Base-by-base conservation (phyloP, 2,797 vertebrate species). In the Siniperca undulata region DNA sequence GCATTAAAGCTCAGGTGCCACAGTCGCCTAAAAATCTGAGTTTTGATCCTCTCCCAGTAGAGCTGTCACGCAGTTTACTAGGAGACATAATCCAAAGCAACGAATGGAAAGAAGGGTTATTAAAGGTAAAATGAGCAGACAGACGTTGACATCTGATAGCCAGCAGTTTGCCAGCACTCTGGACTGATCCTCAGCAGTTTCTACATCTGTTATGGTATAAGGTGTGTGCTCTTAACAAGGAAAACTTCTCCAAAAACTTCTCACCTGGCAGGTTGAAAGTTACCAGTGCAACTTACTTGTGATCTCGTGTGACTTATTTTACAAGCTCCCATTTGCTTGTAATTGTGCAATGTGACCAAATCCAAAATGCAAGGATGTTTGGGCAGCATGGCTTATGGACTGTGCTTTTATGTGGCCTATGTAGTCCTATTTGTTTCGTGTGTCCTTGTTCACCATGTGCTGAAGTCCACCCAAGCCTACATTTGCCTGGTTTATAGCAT, bases 331-430 rank as follows among this genome's bases (percentile, higher is more conserved):
- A 8, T 44, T 55, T 64, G 30, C 30, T 72, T 48, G 9, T 17
- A 1, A 20, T 16, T 4, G 17, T 22, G 44, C 13, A 8, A 20
- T 3, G 56, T n/a, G 60, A 67, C 24, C 5, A 30, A 19, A 68
- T 30, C n/a, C 10, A 9, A 22, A 42, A 5, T 65, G 60, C 0
- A 6, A 7, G 6, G 69, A 30, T 61, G 79, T 81, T 68, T 17
- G n/a, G 67, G 75, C 87, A 91, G 93, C 93, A 94, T 94, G 93
- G 91, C 90, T 92, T 86, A 7, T 42, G 70, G 67, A 65, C 67
- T 86, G 82, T 86, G 87, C 88, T 88, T 92, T 48, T 27, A 9
- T 84, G 88, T 91, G 83, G 70, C 74, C 66, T 56, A 38, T 59
- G 76, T 74, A 1, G 34, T 87, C 55, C 50, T 73, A 0, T 58